Base-by-base conservation (phyloP, 2,888 invertebrate species). In the Hetaerina titia region DNA sequence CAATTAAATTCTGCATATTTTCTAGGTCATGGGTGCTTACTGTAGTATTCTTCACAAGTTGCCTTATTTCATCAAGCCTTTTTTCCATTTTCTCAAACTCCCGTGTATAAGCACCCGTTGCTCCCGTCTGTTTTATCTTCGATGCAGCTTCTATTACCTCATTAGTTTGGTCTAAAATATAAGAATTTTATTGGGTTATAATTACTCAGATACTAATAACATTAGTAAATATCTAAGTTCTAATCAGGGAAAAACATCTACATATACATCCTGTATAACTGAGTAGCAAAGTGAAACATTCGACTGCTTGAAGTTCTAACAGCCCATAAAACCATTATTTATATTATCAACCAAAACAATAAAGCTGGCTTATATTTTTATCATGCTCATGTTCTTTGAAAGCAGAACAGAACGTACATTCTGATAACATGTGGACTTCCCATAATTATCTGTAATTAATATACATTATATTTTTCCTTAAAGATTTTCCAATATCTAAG, bases 91-190 rank as follows among this genome's bases (percentile, higher is more conserved):
- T 98, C 96, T 98, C 98, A 97, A 99, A 99, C 97, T 99, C 99
- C 96, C 98, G 98, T 13, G 99, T 99, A 96, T 99, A 99, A 0
- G 99, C 99, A 63, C 99, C 99, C 1, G 99, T 98, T 2, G 99
- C 99, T 89, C 99, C 99, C 90, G 99, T 98, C 96, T 98, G 98
- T 96, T 99, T 99, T 95, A 99, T 99, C 96, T 99, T 98, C 95
- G 98, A 98, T 60, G 99, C 99, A 95, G 98, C 98, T 45, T 98
- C 98, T 95, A 99, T 98, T 60, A 99, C 98, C 87, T 97, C 97
- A 95, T 98, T 97, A 0, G 99, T 99, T 96, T 98, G 98, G 95
- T 98, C 98, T 96, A 96, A 15, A 95, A 95, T 95, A 74, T 60
- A 94, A 31, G 56, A 45, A 22, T 11, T 15, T 31, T 45, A 45